A percentile compares a stretch with the other conserved stretches of the same genome.
phyloP scores from a whole-genome alignment of 2,797 vertebrate species.

The Myiotriccus ornatus region DNA sequence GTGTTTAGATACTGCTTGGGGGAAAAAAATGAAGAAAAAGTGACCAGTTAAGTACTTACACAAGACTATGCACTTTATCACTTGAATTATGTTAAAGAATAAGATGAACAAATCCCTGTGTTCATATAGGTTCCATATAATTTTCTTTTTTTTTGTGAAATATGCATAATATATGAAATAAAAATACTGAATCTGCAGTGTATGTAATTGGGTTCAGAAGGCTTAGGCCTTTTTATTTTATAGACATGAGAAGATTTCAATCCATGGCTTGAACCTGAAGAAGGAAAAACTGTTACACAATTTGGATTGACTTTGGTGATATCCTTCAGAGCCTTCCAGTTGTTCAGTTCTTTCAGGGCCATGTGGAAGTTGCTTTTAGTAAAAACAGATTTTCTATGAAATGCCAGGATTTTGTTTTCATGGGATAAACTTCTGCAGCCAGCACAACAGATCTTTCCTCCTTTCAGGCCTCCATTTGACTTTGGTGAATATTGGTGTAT shows the following conservation, averaged over 20 bases:
- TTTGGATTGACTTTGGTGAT: neutral
- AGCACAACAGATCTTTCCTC: neutral
- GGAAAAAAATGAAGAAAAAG: neutral
- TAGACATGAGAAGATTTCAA: neutral
- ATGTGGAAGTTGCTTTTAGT: neutral
- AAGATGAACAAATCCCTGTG: neutral
- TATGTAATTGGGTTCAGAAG: neutral
- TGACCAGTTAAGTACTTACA: neutral
- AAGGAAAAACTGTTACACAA: neutral
- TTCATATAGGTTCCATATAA: fast-evolving
- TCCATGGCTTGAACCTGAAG: neutral
- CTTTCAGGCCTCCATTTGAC: neutral
- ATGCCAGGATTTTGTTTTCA: neutral
- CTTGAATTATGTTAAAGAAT: neutral
- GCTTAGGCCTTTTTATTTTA: neutral
- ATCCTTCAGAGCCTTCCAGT: neutral
- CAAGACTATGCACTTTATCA: neutral
- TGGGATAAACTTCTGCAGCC: neutral
- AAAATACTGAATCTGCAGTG: neutral
- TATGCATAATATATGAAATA: neutral
- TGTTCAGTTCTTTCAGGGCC: neutral
- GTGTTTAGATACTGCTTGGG: neutral
- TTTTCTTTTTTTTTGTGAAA: neutral
- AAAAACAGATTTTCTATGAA: neutral
- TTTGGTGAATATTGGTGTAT: neutral